Evolutionary conservation across 2,797 vertebrate genomes (phyloP), one percentile per base, ranked within the genome.

Genomic region (Darevskia mixta): DNA sequence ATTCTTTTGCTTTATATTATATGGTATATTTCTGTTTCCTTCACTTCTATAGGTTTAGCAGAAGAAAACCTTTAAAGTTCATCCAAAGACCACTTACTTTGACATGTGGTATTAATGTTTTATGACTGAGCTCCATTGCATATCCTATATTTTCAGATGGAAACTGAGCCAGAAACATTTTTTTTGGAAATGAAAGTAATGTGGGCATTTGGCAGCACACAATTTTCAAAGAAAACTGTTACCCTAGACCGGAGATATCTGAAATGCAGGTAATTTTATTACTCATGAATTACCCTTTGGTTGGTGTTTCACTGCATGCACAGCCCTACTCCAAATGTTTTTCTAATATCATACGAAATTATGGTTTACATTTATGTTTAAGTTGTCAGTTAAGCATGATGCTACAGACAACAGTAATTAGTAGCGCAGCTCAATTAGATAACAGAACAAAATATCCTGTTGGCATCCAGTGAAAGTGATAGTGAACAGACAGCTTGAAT

Each of bases 401-500:
- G 81, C 86, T 89, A 92, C 90, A 94, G 92, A 95, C 94, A 96
- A 94, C 87, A 92, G 90, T 95, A 96, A 97, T 97, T 97, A 96
- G 91, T 92, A 92, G 93, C 88, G 90, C 92, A 88, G 86, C 84
- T 92, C 95, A 96, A 96, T 97, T 96, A 96, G 92, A 94, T 93
- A 95, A 92, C 83, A 95, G 93, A 95, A 85, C 91, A 95, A 95
- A 96, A 91, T 95, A 92, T 94, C 95, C 95, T 94, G 84, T 96
- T 95, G 94, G 92, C 90, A 93, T 92, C 94, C 92, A 91, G 38
- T 86, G 45, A 90, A 89, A 86, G 89, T 95, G 94, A 93, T 94
- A 92, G 91, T 96, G 96, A 96, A 96, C 93, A 95, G 95, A 94
- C 93, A 92, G 83, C 92, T 94, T 96, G 93, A 96, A 94, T 95